phyloP scores from a whole-genome alignment of 1,140 invertebrate species.

The Pogonomyrmex californicus region DNA sequence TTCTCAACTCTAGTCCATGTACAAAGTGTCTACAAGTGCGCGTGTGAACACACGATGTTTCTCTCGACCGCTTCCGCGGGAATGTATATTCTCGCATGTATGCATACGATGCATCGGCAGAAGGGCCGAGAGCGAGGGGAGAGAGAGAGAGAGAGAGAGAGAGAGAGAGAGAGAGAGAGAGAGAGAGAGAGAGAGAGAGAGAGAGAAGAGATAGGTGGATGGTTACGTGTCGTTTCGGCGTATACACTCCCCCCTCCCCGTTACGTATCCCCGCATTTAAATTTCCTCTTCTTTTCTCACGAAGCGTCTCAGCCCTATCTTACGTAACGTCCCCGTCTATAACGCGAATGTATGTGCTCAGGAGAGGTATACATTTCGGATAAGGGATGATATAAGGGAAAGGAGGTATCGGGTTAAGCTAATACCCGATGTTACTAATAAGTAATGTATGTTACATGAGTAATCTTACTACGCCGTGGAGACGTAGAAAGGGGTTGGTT shows the following conservation, averaged over 20 bases:
- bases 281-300: conserved; percentile 66
- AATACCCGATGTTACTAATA: conserved; percentile 43
- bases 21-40: conserved; percentile 68
- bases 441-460: conserved; percentile 42
- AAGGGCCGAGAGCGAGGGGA: too few relatives aligned
- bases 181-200: background rate
- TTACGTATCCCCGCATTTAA: conserved; percentile 56
- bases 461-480: conserved; percentile 14
- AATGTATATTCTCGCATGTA: conserved; percentile 42
- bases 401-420: conserved; percentile 4
- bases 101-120: conserved; percentile 17
- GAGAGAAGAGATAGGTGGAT: background rate
- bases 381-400: conserved; percentile 41
- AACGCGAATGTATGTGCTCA: conserved; percentile 9
- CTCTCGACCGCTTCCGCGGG: conserved; percentile 20
- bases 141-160: too few relatives aligned
- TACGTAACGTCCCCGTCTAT: conserved; percentile 48
- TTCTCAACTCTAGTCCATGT: conserved; percentile 59
- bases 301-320: conserved; percentile 43
- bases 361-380: conserved; percentile 43
- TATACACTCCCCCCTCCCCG: background rate
- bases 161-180: too few relatives aligned
- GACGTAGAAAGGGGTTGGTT: background rate
- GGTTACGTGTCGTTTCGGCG: conserved; percentile 48
- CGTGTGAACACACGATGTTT: conserved; percentile 36